Percentiles rank a stretch among this genome's conserved stretches.
phyloP scores from a whole-genome alignment of 1,140 invertebrate genomes.

The Drosophila kikkawai region DNA sequence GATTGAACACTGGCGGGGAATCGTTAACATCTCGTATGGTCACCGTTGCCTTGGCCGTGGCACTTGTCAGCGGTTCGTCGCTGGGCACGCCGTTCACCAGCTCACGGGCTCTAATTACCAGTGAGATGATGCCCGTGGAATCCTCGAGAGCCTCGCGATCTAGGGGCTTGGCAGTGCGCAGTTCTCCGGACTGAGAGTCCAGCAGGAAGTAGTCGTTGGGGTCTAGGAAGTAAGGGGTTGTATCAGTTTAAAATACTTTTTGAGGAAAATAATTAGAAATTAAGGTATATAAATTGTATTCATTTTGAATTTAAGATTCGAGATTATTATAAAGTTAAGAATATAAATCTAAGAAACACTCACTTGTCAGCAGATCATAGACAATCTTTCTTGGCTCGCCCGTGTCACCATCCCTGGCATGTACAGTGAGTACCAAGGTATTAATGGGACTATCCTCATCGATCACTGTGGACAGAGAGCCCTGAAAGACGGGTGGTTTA shows the following conservation, averaged over 20 bases:
- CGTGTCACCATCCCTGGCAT: slow-evolving; percentile 93
- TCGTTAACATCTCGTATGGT: slow-evolving; percentile 97
- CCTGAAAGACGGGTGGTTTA: slow-evolving; percentile 92
- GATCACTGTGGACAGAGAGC: slow-evolving; percentile 92
- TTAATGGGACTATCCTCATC: slow-evolving; percentile 94
- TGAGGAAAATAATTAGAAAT: neutral
- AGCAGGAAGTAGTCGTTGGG: slow-evolving; percentile 94
- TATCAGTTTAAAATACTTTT: neutral
- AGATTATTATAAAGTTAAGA: neutral
- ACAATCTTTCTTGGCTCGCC: slow-evolving; percentile 91
- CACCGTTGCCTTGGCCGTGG: slow-evolving; percentile 90
- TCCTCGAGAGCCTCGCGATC: slow-evolving; percentile 93
- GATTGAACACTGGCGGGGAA: slow-evolving; percentile 93
- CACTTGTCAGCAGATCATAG: slow-evolving; percentile 93
- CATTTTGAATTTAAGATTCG: neutral
- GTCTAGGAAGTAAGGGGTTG: slow-evolving; percentile 86
- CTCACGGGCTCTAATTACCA: slow-evolving; percentile 91
- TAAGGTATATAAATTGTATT: neutral
- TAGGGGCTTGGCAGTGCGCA: slow-evolving; percentile 92
- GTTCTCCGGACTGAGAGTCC: slow-evolving; percentile 91
- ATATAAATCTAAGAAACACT: slow-evolving; percentile 75
- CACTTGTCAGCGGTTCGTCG: slow-evolving; percentile 88
- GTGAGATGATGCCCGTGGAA: slow-evolving; percentile 91
- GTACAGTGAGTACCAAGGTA: slow-evolving; percentile 91
- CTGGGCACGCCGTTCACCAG: slow-evolving; percentile 89